phyloP scores from a whole-genome alignment of 2,113 vertebrate genomes.

The Orycteropus afer region DNA sequence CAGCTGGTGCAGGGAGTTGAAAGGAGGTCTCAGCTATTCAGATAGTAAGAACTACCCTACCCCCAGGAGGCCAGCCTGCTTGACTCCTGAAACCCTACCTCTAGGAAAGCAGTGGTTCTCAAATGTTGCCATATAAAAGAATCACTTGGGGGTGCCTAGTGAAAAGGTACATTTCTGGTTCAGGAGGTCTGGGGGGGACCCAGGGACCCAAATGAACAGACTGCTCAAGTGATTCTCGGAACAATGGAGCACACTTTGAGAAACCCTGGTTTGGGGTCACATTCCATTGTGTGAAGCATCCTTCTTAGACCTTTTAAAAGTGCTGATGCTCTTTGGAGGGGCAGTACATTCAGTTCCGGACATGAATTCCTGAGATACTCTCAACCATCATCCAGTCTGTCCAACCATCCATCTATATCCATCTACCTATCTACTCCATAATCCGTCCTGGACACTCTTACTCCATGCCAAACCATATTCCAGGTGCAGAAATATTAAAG shows the following conservation, averaged over 20 bases:
- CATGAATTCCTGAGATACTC: background rate
- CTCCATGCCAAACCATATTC: background rate
- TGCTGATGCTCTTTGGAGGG: background rate
- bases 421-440: background rate
- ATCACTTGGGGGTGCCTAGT: background rate
- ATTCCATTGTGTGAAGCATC: background rate
- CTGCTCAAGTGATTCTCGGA: background rate
- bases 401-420: background rate
- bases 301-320: conserved; percentile 29
- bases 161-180: background rate
- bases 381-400: background rate
- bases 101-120: background rate
- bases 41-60: background rate
- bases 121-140: background rate
- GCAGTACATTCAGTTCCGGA: background rate
- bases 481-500: background rate
- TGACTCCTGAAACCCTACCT: background rate
- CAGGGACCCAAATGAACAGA: background rate
- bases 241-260: background rate
- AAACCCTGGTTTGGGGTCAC: background rate
- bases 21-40: background rate
- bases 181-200: background rate
- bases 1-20: background rate
- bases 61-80: background rate
- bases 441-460: background rate